phyloP scores from a whole-genome alignment of 1,140 invertebrate species.

The Microplitis mediator region DNA sequence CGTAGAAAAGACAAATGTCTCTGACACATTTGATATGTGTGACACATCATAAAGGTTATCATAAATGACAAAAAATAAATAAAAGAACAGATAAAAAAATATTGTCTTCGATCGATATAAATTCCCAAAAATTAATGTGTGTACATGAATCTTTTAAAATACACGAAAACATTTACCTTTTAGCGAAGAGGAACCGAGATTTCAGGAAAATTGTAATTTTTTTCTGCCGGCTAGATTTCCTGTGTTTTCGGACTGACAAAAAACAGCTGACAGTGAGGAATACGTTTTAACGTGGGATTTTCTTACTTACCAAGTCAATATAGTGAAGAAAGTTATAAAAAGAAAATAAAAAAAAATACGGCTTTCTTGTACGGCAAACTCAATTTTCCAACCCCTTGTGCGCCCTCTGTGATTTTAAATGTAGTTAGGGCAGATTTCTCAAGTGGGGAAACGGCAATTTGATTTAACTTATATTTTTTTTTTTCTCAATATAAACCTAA shows the following conservation, averaged over 20 bases:
- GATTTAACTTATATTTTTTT: neutral
- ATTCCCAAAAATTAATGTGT: neutral
- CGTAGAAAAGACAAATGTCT: slow-evolving; percentile 23
- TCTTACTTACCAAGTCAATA: slow-evolving; percentile 21
- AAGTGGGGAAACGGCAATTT: slow-evolving; percentile 2
- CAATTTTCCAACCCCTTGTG: slow-evolving; percentile 19
- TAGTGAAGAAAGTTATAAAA: neutral
- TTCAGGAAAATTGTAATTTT: neutral
- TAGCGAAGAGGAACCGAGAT: neutral
- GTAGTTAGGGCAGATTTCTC: slow-evolving; percentile 8
- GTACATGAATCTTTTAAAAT: neutral
- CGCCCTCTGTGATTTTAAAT: slow-evolving; percentile 6
- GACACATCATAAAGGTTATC: slow-evolving; percentile 22
- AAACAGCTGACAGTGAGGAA: slow-evolving; percentile 25
- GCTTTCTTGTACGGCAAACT: slow-evolving; percentile 13
- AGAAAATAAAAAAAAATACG: slow-evolving; percentile 4
- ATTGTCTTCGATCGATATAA: neutral
- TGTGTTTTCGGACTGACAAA: neutral
- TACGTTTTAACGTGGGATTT: slow-evolving; percentile 15
- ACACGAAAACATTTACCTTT: neutral
- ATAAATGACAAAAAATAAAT: slow-evolving; percentile 13
- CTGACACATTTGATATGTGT: slow-evolving; percentile 16
- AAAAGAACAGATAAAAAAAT: neutral
- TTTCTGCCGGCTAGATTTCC: neutral
- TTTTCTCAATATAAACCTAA: neutral